These are phyloP conservation scores for Festucalex cinctus DNA, from an alignment of 2,113 vertebrate species.

Conservation along the genomic window DNA sequence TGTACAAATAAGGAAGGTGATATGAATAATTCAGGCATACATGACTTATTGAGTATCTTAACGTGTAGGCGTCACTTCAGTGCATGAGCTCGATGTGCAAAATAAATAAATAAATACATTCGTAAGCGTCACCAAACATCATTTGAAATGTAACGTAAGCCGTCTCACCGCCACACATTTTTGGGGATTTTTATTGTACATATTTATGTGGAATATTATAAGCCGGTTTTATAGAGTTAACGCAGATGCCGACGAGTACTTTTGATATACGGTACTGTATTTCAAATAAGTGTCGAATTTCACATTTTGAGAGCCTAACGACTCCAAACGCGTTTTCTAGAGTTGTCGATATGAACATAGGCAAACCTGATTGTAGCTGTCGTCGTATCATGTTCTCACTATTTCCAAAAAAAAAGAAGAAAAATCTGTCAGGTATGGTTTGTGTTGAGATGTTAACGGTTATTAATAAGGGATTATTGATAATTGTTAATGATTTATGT, in stretches of 20 bases:
- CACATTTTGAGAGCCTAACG: conserved; percentile 52
- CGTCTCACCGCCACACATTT: conserved; percentile 60
- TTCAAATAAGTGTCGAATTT: conserved; percentile 41
- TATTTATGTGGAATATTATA: conserved; percentile 65
- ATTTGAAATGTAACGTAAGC: conserved; percentile 61
- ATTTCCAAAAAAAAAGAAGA: conserved; percentile 36
- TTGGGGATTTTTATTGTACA: conserved; percentile 69
- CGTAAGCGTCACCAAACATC: conserved; percentile 67
- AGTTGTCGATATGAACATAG: conserved; percentile 65
- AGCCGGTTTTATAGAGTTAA: conserved; percentile 71
- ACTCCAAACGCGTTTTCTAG: conserved; percentile 69
- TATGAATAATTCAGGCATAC: conserved; percentile 28
- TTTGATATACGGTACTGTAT: conserved; percentile 65
- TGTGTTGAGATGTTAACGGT: conserved; percentile 62
- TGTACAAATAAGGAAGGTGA: conserved; percentile 36
- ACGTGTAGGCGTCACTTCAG: conserved; percentile 57
- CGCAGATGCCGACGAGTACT: conserved; percentile 65
- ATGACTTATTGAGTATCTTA: conserved; percentile 57
- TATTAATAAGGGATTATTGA: conserved; percentile 67
- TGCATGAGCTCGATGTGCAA: conserved; percentile 72
- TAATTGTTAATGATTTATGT: conserved; percentile 65
- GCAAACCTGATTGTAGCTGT: conserved; percentile 61
- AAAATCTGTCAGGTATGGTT: conserved; percentile 58
- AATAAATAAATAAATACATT: no score
- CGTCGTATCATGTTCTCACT: conserved; percentile 60